These are phyloP conservation scores for Carcharodon carcharias DNA, from an alignment of 2,797 vertebrate genomes.

Conservation along the genomic window DNA sequence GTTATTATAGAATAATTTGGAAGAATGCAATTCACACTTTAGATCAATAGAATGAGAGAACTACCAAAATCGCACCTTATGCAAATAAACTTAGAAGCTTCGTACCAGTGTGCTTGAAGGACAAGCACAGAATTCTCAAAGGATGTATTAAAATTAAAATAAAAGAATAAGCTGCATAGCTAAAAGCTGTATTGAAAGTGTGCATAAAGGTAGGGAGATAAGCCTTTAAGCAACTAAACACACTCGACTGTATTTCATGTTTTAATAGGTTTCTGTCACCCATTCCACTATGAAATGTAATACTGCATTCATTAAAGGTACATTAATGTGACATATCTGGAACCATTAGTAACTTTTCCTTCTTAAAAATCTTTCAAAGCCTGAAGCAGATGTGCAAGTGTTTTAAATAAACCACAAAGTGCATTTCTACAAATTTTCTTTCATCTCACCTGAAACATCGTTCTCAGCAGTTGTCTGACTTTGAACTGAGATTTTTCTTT, in stretches of 20 bases:
- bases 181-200: background rate
- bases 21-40: background rate
- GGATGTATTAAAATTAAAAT: background rate
- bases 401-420: background rate
- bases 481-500: background rate
- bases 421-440: background rate
- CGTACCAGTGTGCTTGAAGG: background rate
- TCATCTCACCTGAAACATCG: background rate
- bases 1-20: background rate
- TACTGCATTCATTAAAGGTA: background rate
- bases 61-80: background rate
- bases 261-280: background rate
- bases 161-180: background rate
- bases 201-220: background rate
- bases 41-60: background rate
- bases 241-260: background rate
- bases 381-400: background rate
- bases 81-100: background rate
- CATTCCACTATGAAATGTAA: background rate
- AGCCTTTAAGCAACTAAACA: background rate
- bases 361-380: slow-evolving; percentile 10
- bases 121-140: background rate
- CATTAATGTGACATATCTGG: background rate
- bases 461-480: background rate
- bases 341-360: background rate